Base-by-base conservation (phyloP, 2,113 vertebrate genomes). In the Zapus hudsonius region DNA sequence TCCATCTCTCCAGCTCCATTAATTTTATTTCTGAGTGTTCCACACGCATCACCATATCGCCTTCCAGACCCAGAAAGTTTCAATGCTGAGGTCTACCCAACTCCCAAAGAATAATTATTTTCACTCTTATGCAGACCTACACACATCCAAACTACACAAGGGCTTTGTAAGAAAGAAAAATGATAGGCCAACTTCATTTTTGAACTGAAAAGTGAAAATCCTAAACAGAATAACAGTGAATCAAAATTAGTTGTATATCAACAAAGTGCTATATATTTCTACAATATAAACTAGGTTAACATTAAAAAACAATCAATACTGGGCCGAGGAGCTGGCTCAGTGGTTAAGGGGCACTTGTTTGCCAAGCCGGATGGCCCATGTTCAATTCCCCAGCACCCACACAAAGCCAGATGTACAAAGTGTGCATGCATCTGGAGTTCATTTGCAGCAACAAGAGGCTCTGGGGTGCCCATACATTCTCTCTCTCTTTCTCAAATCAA, bases 131-230 rank as follows among this genome's bases (percentile, higher is more conserved):
- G 38, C 33, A 72, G 44, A 27, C 29, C 40, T 23, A 44, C 57
- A 73, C 8, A 66, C 27, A 59, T 20, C n/a, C 70, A 67, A 61
- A 66, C 13, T 13, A 27, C 22, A 63, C 33, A 82, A 76, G 25
- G 25, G 61, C 13, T 38, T n/a, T 40, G 17, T 84, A 40, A 75
- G 61, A 33, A 83, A 84, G 8, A 70, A 80, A 95, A 73, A 29
- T 72, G 52, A 84, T 27, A 76, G 23, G 63, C 15, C 63, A 73
- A 17, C 79, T 92, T 87, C 75, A 66, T 61, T 75, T 87, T 63
- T 40, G 44, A 93, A 74, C n/a, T 67, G 16, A 79, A 22, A 57
- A 61, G 22, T n/a, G 74, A 94, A 96, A 93, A 47, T 78, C 29
- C 33, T 82, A 91, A 90, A 55, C 15, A 72, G 74, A 94, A 47